phyloP scores from a whole-genome alignment of 2,888 invertebrate species.

The Onthophagus sagittarius region DNA sequence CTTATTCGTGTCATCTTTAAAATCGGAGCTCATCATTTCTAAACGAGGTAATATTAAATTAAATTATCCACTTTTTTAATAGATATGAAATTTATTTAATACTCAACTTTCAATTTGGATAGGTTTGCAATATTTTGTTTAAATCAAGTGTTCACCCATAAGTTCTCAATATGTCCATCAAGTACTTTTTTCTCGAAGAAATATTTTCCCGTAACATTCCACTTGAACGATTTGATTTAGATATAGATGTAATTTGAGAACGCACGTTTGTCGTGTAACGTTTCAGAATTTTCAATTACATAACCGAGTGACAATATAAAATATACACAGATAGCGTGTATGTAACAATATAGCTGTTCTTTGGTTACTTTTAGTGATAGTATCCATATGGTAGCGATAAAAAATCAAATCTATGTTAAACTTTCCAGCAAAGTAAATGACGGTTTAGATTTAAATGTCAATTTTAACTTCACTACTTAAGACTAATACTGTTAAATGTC shows the following conservation, averaged over 20 bases:
- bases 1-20: neutral
- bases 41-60: neutral
- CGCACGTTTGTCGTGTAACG: conserved; percentile 1
- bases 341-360: neutral
- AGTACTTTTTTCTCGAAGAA: neutral
- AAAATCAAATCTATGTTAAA: neutral
- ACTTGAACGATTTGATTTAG: neutral
- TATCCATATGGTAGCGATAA: neutral
- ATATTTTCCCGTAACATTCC: conserved; percentile 1
- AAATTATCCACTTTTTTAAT: neutral
- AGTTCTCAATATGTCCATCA: neutral
- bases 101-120: neutral
- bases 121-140: no score
- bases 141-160: no score
- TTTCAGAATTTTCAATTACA: conserved; percentile 4
- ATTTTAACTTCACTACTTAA: no score
- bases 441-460: no score
- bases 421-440: no score
- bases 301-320: neutral
- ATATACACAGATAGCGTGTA: neutral
- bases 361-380: neutral
- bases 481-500: no score
- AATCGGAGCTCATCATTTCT: neutral
- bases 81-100: neutral
- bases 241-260: conserved; percentile 5